Base-by-base conservation (phyloP, 1,140 invertebrate species). In the Paralvinella palmiformis region DNA sequence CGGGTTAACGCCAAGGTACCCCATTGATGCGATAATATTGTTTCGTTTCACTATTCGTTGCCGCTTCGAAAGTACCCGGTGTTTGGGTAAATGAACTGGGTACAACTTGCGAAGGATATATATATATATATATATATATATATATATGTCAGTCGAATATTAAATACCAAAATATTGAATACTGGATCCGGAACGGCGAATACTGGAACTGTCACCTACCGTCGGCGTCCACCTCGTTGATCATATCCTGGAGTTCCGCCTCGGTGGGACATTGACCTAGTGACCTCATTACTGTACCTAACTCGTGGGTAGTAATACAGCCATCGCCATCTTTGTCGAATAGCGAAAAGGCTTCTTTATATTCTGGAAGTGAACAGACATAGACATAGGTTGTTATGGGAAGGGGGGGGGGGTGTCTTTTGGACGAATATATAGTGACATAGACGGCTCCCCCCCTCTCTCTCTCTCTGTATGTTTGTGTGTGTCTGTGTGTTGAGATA, bases 311-410 rank as follows among this genome's bases (percentile, higher is more conserved):
- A 72, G 96, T 98, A 84, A 99, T 99, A 75, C 96, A 98, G 80
- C 96, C 96, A 86, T 99, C 96, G 65, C 96, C 96, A 82, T 99
- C 95, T 85, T 98, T 98, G 84, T 98, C 96, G 84, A 98, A 98
- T 73, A 98, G 87, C 83, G 94, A 96, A 22, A 60, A 60, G 22
- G 59, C 59, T n/a, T 60, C 59, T 22, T 45, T 37, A 33, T 41
- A 60, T 45, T 60, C 59, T 60, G 24, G 17, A n/a, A 4, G 10
- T 27, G 2, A 3, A 56, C 3, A 13, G 31, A 56, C 22, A 56
- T 56, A 24, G 10, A n/a, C 2, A 48, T 48, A 3, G 3, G 44
- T 20, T 24, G 27, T 48, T 48, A 20, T n/a, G 44, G 4, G 10
- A 20, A 48, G 44, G 27, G 44, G 27, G 44, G 20, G 20, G 27